phyloP scores from a whole-genome alignment of 2,888 invertebrate genomes.

The Hyles lineata region DNA sequence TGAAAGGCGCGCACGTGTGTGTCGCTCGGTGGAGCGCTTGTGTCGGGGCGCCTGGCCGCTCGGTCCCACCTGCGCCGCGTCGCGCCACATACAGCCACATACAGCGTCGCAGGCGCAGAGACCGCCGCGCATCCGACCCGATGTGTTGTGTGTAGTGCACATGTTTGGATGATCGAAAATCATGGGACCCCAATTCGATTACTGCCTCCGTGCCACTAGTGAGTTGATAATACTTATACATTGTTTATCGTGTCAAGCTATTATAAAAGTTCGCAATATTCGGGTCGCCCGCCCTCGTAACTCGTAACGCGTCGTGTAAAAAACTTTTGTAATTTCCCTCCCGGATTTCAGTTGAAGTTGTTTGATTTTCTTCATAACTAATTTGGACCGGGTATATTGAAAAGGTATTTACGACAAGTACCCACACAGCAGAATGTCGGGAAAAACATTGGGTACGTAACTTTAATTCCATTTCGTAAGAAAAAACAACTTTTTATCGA shows the following conservation, averaged over 20 bases:
- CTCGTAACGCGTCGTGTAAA: conserved; percentile 35
- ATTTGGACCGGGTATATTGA: conserved; percentile 5
- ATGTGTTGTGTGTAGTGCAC: conserved; percentile 77
- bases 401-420: conserved; percentile 4
- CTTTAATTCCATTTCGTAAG: not conserved
- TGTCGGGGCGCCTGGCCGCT: conserved; percentile 56
- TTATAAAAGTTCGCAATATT: conserved; percentile 38
- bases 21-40: conserved; percentile 64
- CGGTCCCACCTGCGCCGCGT: conserved; percentile 73
- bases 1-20: conserved; percentile 79
- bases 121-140: conserved; percentile 72
- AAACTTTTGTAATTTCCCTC: conserved; percentile 52
- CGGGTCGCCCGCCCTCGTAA: conserved; percentile 37
- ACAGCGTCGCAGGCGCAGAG: conserved; percentile 60
- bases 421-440: conserved; percentile 10
- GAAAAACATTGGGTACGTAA: conserved; percentile 21
- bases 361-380: conserved; percentile 21
- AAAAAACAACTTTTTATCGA: not conserved
- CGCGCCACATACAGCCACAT: conserved; percentile 40
- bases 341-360: conserved; percentile 29
- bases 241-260: conserved; percentile 41
- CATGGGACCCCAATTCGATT: conserved; percentile 83
- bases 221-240: conserved; percentile 54
- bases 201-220: conserved; percentile 80
- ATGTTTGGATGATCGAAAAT: conserved; percentile 44